A percentile compares a stretch with the other conserved stretches of the same genome.
Evolutionary conservation across 2,888 invertebrate species (phyloP).

Genomic region (Leptopilina drosophilae): DNA sequence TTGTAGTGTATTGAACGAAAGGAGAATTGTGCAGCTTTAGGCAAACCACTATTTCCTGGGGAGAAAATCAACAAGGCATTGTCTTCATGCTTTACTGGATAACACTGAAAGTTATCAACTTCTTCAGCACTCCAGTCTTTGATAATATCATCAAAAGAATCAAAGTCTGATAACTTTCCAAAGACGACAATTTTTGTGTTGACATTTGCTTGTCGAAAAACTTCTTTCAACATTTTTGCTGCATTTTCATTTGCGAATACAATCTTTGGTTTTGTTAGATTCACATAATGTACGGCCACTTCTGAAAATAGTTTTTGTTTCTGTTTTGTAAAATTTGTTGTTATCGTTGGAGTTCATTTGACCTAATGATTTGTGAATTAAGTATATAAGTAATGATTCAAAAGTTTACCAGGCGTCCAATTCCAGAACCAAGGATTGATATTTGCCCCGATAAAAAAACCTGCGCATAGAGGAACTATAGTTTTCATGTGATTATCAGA

Average conservation of each 20-base stretch:
- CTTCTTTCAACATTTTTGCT: slow-evolving; percentile 35
- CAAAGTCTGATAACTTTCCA: slow-evolving; percentile 45
- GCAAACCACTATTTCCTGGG: slow-evolving; percentile 69
- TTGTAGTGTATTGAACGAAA: slow-evolving; percentile 57
- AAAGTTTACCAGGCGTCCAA: slow-evolving; percentile 1
- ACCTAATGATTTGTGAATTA: neutral
- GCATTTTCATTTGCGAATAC: slow-evolving; percentile 51
- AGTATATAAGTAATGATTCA: no score
- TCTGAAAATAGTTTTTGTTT: slow-evolving; percentile 22
- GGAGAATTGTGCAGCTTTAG: slow-evolving; percentile 67
- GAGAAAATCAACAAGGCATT: slow-evolving; percentile 66
- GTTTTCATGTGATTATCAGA: slow-evolving; percentile 2
- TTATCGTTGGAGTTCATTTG: neutral
- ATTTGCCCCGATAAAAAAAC: neutral
- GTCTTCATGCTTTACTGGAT: slow-evolving; percentile 49
- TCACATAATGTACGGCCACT: neutral
- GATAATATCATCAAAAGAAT: slow-evolving; percentile 57
- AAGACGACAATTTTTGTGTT: slow-evolving; percentile 53
- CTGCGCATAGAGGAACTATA: neutral
- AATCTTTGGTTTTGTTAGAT: slow-evolving; percentile 53
- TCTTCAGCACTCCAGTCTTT: slow-evolving; percentile 50
- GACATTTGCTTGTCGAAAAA: slow-evolving; percentile 46
- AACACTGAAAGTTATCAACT: slow-evolving; percentile 57
- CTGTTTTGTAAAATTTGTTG: neutral
- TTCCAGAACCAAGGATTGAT: neutral